Base-by-base conservation (phyloP, 2,888 invertebrate species). In the Cerastis rubricosa region DNA sequence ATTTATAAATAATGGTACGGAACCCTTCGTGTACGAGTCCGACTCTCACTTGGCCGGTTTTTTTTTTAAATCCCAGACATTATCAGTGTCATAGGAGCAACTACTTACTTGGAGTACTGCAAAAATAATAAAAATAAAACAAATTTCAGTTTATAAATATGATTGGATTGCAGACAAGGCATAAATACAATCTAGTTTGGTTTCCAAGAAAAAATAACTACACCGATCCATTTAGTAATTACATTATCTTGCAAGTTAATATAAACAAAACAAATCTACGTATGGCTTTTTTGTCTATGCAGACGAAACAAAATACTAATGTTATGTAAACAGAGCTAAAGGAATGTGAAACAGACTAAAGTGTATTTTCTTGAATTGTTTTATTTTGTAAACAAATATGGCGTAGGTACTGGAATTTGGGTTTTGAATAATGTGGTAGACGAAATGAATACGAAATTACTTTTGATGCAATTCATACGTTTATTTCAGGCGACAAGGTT, bases 151-250 rank as follows among this genome's bases (percentile, higher is more conserved):
- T 9, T 6, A 8, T 29, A 59, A 29, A n/a, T n/a, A 14, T 54
- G 6, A 35, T 25, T 22, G 9, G 6, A 64, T 17, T 49, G 54
- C 71, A 71, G 35, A 57, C 17, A 25, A 22, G 2, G 61, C 66
- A 67, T 43, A 54, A n/a, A n/a, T 5, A 49, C 67, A 68, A 57
- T 61, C 54, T 49, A 57, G 17, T 76, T 65, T 7, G 35, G 19
- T 40, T 81, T 78, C 64, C 54, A 69, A 9, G 80, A 80, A 80
- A 65, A 49, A 35, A 29, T 43, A 54, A 25, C 59, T 19, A 8
- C 59, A 25, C 25, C 11, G 19, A 57, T 66, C 14, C 14, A 29
- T 61, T 71, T 47, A 40, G 51, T 70, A 25, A 40, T 45, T 51
- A 47, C 45, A 64, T 35, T 35, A 65, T 57, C 35, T 67, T 73